Evolutionary conservation across 2,797 vertebrate species (phyloP), one percentile per base, ranked within the genome.

Genomic region (Clarias pachynema): DNA sequence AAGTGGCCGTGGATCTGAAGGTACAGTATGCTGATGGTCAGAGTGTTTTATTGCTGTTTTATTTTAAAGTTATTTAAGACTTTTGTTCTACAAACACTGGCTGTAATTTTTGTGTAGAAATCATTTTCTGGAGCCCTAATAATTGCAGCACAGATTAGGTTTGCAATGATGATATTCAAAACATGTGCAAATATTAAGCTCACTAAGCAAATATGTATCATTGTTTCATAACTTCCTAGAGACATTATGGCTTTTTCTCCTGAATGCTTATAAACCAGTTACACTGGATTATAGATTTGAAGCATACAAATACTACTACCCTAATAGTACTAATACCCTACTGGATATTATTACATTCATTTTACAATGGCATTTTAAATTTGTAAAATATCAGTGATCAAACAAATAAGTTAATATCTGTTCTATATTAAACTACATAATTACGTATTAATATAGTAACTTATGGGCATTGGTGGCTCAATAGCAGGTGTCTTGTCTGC

Each of bases 1-100:
- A 91, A 79, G 87, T 85, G 1, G 89, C 84, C 18, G 5, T 2
- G 29, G 49, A 79, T 0, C 56, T 86, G 16, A 91, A 86, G 90
- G 90, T 91, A n/a, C n/a, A n/a, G n/a, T n/a, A 84, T 15, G 44
- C 1, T 24, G 31, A 3, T 24, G 10, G 5, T 34, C 31, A 53
- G 14, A 9, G 53, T n/a, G 2, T 24, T 65, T 63, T 44, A 18
- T 60, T 63, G 62, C 9, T 37, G 16, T 34, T 7, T 1, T 44
- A 2, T 44, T 10, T 75, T 57, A 10, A 1, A 10, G 4, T 16
- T 5, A 53, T 2, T 15, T 6, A 9, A 74, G n/a, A 56, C n/a
- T 26, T 72, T 73, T 22, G 22, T 1, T 70, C 31, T 24, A 12
- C 20, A 40, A 24, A 29, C 34, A 70, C 34, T 40, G 34, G 34